phyloP scores from a whole-genome alignment of 2,888 invertebrate species.

The Copidosoma aretas region DNA sequence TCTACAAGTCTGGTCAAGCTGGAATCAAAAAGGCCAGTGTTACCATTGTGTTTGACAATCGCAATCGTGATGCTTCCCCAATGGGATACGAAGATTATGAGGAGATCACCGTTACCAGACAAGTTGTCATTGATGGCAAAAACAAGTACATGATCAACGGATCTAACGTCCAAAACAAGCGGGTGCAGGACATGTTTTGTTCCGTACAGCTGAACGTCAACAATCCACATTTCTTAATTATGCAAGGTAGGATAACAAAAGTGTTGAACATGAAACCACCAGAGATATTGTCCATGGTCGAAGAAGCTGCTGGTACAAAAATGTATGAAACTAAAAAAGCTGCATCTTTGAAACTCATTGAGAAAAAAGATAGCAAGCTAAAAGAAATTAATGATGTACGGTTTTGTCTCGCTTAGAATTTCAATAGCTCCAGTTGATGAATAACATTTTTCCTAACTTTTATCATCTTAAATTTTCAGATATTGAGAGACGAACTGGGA shows the following conservation, averaged over 20 bases:
- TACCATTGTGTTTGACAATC: constrained; percentile 94
- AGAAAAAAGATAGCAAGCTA: constrained; percentile 90
- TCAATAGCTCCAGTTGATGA: too few species aligned
- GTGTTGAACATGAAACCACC: constrained; percentile 98
- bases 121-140: constrained; percentile 86
- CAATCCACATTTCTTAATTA: constrained; percentile 98
- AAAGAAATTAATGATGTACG: constrained; percentile 81
- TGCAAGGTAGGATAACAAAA: constrained; percentile 99
- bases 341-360: constrained; percentile 83
- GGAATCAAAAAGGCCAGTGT: constrained; percentile 96
- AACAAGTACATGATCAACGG: constrained; percentile 96
- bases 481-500: constrained; percentile 84
- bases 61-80: constrained; percentile 80
- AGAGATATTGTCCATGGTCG: constrained; percentile 96
- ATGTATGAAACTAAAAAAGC: constrained; percentile 96
- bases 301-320: constrained; percentile 97
- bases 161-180: constrained; percentile 84
- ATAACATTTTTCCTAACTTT: constrained; percentile 7
- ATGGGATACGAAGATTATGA: constrained; percentile 89
- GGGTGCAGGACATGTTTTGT: constrained; percentile 93
- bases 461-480: constrained; percentile 58
- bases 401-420: constrained; percentile 35
- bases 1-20: constrained; percentile 97
- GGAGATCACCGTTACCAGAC: constrained; percentile 91
- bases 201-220: constrained; percentile 98